Percentiles rank a stretch among this genome's conserved stretches.
Evolutionary conservation across 2,113 vertebrate species (phyloP).

Genomic region (Phalacrocorax aristotelis): DNA sequence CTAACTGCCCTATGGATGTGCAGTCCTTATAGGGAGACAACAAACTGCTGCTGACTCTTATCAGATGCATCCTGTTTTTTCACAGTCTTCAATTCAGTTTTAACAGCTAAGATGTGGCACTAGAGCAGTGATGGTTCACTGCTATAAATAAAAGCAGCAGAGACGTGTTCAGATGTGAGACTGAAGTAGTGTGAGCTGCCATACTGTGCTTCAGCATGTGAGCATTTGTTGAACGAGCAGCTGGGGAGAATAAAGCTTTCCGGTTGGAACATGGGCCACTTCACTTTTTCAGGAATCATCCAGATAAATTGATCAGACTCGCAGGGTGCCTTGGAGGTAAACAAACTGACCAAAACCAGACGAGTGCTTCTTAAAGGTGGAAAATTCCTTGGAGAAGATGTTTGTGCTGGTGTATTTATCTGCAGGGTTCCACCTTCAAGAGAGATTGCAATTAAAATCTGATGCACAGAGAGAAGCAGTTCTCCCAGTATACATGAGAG

Average conservation of each 20-base stretch:
- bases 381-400: neutral
- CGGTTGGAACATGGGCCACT: neutral
- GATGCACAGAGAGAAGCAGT: neutral
- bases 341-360: neutral
- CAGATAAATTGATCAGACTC: fast-evolving
- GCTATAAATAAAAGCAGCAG: neutral
- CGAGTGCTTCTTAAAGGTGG: neutral
- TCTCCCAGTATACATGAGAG: neutral
- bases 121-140: too few relatives aligned
- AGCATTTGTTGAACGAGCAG: neutral
- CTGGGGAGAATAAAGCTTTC: neutral
- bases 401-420: neutral
- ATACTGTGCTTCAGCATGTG: fast-evolving
- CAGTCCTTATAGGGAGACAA: neutral
- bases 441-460: neutral
- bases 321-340: neutral
- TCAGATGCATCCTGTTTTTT: neutral
- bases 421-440: neutral
- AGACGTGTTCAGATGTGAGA: neutral
- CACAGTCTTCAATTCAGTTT: neutral
- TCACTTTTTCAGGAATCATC: neutral
- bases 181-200: neutral
- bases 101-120: too few relatives aligned
- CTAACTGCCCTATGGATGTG: neutral
- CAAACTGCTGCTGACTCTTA: neutral